phyloP scores from a whole-genome alignment of 1,140 invertebrate species.

The Brachystomella parvula region DNA sequence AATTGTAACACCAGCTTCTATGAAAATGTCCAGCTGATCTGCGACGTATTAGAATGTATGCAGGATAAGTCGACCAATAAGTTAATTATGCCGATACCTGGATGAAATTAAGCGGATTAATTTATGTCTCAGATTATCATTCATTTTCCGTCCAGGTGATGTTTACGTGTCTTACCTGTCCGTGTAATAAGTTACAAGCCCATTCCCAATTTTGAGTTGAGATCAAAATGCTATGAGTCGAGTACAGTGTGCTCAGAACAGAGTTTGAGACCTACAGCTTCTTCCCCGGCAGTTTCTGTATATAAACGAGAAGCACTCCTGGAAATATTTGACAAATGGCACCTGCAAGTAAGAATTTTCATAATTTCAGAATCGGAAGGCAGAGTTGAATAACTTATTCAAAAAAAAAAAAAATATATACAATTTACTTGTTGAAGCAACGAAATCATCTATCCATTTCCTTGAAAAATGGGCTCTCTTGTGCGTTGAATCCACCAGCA shows the following conservation, averaged over 20 bases:
- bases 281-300: slow-evolving; percentile 41
- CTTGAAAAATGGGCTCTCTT: slow-evolving; percentile 54
- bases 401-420: neutral
- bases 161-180: slow-evolving; percentile 30
- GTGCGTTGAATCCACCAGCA: slow-evolving; percentile 68
- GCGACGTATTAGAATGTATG: slow-evolving; percentile 66
- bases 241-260: slow-evolving; percentile 58
- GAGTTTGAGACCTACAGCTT: slow-evolving; percentile 50
- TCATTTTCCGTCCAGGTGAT: too few relatives aligned
- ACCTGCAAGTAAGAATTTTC: slow-evolving; percentile 46
- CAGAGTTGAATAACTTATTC: neutral
- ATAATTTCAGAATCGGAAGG: neutral
- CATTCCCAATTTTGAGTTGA: slow-evolving; percentile 56
- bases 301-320: slow-evolving; percentile 50
- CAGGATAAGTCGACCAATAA: slow-evolving; percentile 59
- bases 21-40: slow-evolving; percentile 60
- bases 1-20: slow-evolving; percentile 8
- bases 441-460: slow-evolving; percentile 68
- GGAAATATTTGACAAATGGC: slow-evolving; percentile 60
- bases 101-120: neutral
- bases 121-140: too few relatives aligned
- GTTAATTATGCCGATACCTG: slow-evolving; percentile 60
- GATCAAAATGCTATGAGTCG: slow-evolving; percentile 62
- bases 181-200: slow-evolving; percentile 54
- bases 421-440: slow-evolving; percentile 55